Percentiles rank a stretch among this genome's conserved stretches.
phyloP scores from a whole-genome alignment of 2,113 vertebrate genomes.

The Helogale parvula region DNA sequence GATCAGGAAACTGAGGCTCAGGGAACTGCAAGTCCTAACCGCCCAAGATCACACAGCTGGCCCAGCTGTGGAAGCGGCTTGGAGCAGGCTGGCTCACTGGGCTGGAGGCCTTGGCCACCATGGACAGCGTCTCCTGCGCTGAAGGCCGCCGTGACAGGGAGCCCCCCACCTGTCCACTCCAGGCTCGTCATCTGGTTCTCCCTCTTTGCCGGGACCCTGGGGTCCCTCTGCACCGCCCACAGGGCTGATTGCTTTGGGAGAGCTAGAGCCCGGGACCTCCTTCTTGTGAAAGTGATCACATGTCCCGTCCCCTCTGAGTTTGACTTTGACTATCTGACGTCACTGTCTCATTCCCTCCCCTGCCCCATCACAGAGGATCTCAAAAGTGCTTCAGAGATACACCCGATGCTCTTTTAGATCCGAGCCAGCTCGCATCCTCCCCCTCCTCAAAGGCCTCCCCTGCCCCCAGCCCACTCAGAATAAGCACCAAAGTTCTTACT shows the following conservation, averaged over 20 bases:
- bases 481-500: not conserved
- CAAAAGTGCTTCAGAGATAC: not conserved
- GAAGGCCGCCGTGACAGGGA: not conserved
- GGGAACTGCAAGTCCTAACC: not conserved
- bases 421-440: not conserved
- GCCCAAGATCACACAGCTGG: not conserved
- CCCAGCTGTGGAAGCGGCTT: not conserved
- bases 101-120: not conserved
- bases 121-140: not conserved
- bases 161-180: no score
- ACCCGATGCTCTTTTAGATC: not conserved
- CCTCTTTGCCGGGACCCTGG: not conserved
- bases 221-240: not conserved
- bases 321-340: not conserved
- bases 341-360: not conserved
- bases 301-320: not conserved
- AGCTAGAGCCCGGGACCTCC: not conserved
- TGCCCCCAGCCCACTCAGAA: not conserved
- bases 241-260: not conserved
- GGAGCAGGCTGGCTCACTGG: accelerated
- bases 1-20: not conserved
- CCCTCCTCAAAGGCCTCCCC: not conserved
- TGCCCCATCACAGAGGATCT: not conserved
- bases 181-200: not conserved
- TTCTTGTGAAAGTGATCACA: not conserved